A percentile compares a stretch with the other conserved stretches of the same genome.
Evolutionary conservation across 2,888 invertebrate genomes (phyloP).

Genomic region (Diloba caeruleocephala): DNA sequence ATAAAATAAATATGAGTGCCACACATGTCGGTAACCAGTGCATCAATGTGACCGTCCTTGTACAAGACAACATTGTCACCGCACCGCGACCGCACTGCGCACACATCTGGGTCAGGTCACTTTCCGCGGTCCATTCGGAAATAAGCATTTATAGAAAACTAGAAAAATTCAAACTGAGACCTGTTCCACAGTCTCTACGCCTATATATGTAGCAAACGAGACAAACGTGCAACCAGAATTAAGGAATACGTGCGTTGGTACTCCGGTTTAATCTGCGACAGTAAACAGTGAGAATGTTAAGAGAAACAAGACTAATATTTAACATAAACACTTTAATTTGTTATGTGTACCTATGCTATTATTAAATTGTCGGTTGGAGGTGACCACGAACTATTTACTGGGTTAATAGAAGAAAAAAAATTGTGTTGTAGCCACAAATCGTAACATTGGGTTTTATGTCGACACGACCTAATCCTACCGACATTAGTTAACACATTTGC

Average conservation of each 20-base stretch:
- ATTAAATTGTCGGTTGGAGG: conserved; percentile 7
- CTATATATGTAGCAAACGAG: conserved; percentile 48
- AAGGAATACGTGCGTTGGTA: conserved; percentile 28
- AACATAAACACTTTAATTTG: conserved; percentile 19
- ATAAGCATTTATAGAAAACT: conserved; percentile 56
- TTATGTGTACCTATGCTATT: conserved; percentile 21
- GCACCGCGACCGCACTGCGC: conserved; percentile 57
- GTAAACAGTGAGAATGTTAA: conserved; percentile 20
- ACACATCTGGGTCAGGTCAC: conserved; percentile 69
- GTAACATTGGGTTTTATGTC: conserved; percentile 42
- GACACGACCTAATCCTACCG: conserved; percentile 38
- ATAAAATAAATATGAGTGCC: conserved; percentile 66
- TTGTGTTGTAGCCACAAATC: conserved; percentile 43
- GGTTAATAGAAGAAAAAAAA: conserved; percentile 20
- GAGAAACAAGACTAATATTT: conserved; percentile 22
- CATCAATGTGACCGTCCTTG: conserved; percentile 84
- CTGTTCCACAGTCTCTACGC: conserved; percentile 49
- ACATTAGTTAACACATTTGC: no score
- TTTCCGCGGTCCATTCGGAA: conserved; percentile 69
- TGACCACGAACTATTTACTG: conserved; percentile 17
- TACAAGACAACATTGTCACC: conserved; percentile 67
- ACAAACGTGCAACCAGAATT: conserved; percentile 51
- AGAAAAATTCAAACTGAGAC: conserved; percentile 57
- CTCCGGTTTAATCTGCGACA: conserved; percentile 21
- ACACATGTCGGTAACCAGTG: conserved; percentile 63